Base-by-base conservation (phyloP, 2,888 invertebrate species). In the Orthonevra nobilis region DNA sequence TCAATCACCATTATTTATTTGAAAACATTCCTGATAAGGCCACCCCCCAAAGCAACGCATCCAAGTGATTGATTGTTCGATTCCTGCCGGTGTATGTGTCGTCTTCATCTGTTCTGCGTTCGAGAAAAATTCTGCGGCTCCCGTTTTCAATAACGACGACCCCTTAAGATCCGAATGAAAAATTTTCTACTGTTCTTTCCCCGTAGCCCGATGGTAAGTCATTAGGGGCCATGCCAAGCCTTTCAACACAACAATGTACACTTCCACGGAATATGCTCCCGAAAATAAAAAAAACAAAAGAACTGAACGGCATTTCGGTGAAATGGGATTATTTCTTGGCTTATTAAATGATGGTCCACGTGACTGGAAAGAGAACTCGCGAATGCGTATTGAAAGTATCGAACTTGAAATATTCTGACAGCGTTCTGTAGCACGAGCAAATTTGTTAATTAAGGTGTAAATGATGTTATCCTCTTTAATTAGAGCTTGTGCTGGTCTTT, bases 1-100 rank as follows among this genome's bases (percentile, higher is more conserved):
- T 66, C 58, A 42, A 68, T 73, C 73, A 58, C 30, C 44, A 44
- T 60, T 66, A 66, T 73, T 44, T 73, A 52, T 52, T 58, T 26
- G 34, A n/a, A 12, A 44, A 46, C 5, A 30, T 23, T 38, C 52
- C 26, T 40, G 36, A 30, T 28, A 46, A 28, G 46, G 32, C 14
- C 40, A 34, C 26, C 1, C n/a, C n/a, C 26, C 28, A 14, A 38
- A 46, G 17, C 10, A 38, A 28, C 61, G 48, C 64, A 56, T 44
- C 30, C 28, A 28, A 15, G 30, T 60, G 73, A 73, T 73, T 66
- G 68, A 73, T 73, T 50, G 30, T 50, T 42, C 44, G 44, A 66
- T 46, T 46, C 30, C 9, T 42, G 7, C 46, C 34, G 34, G 34
- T 42, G 40, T 23, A 14, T 38, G 17, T 38, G 15, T 28, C 3